phyloP scores from a whole-genome alignment of 2,113 vertebrate species.

The Erpornis zantholeuca region DNA sequence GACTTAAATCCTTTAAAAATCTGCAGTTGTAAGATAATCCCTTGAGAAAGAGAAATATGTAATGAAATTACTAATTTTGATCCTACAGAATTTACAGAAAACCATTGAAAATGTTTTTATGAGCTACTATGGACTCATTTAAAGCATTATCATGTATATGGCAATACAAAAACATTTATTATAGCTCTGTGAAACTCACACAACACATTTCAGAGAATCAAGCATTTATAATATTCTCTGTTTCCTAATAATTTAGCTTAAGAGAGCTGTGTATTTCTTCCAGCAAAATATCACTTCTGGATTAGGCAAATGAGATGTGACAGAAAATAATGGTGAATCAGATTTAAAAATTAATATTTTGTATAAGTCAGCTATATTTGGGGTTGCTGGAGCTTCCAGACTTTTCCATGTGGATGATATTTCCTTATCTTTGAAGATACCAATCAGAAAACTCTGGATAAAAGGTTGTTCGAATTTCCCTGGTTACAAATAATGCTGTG shows the following conservation, averaged over 20 bases:
- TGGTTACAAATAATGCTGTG: neutral
- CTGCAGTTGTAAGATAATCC: neutral
- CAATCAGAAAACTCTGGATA: neutral
- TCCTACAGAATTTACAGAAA: neutral
- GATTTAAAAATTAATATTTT: neutral
- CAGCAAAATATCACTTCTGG: neutral
- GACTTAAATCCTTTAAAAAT: neutral
- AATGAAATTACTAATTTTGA: neutral
- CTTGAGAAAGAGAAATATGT: neutral
- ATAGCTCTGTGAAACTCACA: neutral
- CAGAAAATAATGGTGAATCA: neutral
- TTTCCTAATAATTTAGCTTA: neutral
- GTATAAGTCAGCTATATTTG: neutral
- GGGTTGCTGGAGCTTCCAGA: neutral
- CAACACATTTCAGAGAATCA: neutral
- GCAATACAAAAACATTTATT: neutral
- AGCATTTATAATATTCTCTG: neutral
- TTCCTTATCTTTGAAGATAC: neutral
- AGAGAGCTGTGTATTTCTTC: neutral
- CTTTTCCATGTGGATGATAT: neutral
- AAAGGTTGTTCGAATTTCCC: neutral
- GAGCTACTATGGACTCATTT: neutral
- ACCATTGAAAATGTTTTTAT: neutral
- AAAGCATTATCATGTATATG: neutral
- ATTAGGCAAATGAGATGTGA: neutral